phyloP scores from a whole-genome alignment of 2,797 vertebrate genomes.

The Tapirus indicus region DNA sequence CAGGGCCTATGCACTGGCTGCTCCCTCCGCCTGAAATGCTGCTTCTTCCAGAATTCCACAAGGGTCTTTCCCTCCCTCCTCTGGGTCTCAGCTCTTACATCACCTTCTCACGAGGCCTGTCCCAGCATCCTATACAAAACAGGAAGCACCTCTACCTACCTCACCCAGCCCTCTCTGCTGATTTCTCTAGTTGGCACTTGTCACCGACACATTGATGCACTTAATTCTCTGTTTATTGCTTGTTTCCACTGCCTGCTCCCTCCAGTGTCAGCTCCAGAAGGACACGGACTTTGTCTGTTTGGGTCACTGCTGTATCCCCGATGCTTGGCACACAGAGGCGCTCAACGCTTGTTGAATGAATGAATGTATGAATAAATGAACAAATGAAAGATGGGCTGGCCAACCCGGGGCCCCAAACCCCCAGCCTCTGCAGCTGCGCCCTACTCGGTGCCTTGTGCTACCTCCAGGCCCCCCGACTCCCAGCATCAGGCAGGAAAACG shows the following conservation, averaged over 20 bases:
- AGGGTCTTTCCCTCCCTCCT: neutral
- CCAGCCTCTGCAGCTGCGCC: neutral
- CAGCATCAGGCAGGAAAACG: neutral
- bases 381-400: neutral
- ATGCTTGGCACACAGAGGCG: neutral
- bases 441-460: neutral
- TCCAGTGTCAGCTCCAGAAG: neutral
- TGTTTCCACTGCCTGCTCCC: neutral
- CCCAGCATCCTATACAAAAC: neutral
- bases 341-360: neutral
- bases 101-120: neutral
- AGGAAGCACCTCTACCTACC: neutral
- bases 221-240: neutral
- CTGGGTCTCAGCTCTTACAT: neutral
- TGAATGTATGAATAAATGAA: neutral
- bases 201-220: neutral
- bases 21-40: neutral
- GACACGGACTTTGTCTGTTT: neutral
- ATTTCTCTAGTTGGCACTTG: neutral
- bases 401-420: fast-evolving
- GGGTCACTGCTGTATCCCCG: neutral
- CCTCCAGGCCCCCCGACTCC: neutral
- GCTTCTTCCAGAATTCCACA: neutral
- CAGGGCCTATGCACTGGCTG: neutral
- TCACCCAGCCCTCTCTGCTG: neutral